Evolutionary conservation across 2,888 invertebrate species (phyloP).

Genomic region (Archips crataeganus): DNA sequence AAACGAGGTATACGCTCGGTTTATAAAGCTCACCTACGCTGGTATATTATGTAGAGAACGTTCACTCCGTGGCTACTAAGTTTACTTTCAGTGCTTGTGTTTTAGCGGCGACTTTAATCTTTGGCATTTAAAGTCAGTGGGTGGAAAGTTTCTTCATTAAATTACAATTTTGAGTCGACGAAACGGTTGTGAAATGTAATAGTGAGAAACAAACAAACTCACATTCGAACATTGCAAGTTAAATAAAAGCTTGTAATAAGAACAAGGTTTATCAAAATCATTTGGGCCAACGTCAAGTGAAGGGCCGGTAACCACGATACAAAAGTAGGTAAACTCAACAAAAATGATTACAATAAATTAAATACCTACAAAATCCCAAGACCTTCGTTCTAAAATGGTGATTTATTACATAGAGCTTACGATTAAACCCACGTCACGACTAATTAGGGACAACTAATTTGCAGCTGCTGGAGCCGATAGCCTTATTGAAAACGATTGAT

Average conservation of each 20-base stretch:
- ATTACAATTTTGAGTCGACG: conserved; percentile 32
- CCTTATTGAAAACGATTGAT: conserved; percentile 38
- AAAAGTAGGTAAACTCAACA: no score
- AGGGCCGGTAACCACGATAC: no score
- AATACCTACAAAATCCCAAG: neutral
- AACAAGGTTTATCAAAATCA: no score
- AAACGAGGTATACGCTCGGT: no score
- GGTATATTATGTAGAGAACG: no score
- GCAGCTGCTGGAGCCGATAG: conserved; percentile 21
- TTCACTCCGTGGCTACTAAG: conserved; percentile 18
- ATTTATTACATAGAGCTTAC: conserved; percentile 1
- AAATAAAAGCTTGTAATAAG: no score
- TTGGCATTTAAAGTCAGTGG: conserved; percentile 35
- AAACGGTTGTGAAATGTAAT: conserved; percentile 24
- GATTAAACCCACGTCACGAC: neutral
- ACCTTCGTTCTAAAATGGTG: neutral
- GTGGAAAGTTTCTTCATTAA: conserved; percentile 41
- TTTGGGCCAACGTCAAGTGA: no score
- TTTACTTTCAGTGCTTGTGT: conserved; percentile 40
- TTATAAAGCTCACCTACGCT: no score
- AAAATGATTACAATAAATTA: neutral
- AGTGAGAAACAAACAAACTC: conserved; percentile 14
- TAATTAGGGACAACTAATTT: neutral
- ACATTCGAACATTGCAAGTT: no score
- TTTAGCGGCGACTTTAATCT: conserved; percentile 40